Percentiles rank a stretch among this genome's conserved stretches.
Conservation (phyloP, 2,113 vertebrate genomes). For the Tetraodon nigroviridis region DNA sequence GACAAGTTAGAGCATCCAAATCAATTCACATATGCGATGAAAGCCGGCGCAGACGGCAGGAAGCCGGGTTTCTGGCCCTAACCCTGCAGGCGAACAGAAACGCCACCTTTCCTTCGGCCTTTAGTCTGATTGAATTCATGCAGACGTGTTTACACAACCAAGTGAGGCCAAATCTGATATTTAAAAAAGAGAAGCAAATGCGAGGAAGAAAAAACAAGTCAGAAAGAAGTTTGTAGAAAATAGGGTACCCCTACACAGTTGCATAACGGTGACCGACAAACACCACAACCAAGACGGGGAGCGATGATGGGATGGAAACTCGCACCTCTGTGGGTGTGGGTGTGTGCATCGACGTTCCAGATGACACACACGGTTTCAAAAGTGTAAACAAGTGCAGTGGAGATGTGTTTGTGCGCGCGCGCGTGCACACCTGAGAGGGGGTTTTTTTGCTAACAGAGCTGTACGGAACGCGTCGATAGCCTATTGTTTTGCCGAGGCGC, state of each 20-base stretch:
- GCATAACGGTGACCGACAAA: conserved; percentile 64
- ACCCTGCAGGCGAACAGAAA: too few relatives aligned
- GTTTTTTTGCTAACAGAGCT: conserved; percentile 33
- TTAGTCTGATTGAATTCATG: too few relatives aligned
- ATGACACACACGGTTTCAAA: conserved; percentile 52
- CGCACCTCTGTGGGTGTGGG: conserved; percentile 45
- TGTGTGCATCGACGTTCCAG: conserved; percentile 46
- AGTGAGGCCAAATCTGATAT: not conserved
- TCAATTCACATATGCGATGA: not conserved
- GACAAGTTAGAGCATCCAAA: not conserved
- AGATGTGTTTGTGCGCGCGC: conserved; percentile 21
- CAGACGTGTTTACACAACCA: too few relatives aligned
- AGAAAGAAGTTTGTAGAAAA: conserved; percentile 35
- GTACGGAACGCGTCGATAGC: conserved; percentile 42
- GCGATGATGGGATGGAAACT: conserved; percentile 70
- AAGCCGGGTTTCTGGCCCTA: too few relatives aligned
- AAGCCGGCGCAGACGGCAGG: too few relatives aligned
- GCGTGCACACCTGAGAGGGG: conserved; percentile 47
- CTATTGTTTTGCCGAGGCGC: conserved; percentile 44
- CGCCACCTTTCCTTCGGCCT: too few relatives aligned
- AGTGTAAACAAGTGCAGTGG: conserved; percentile 47
- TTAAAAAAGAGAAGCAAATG: not conserved
- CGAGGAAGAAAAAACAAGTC: not conserved
- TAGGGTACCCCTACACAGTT: conserved; percentile 66
- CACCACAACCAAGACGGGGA: conserved; percentile 52